These are phyloP conservation scores for Augochlora pura DNA, from an alignment of 1,140 invertebrate genomes.

Conservation along the genomic window DNA sequence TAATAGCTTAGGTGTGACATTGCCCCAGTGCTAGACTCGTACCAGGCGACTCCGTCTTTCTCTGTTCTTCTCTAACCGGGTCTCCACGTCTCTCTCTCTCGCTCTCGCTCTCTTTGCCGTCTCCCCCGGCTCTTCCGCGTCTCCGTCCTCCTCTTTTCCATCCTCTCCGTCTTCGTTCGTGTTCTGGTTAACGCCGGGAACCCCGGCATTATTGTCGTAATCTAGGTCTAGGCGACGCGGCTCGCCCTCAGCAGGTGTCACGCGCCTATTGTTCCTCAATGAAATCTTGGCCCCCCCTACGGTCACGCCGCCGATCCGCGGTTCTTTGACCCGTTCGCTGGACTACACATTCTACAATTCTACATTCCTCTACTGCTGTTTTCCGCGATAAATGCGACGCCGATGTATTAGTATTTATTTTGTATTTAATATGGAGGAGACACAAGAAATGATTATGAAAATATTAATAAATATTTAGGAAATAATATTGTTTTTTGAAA, in stretches of 20 bases:
- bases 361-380: too few relatives aligned
- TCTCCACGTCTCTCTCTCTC: conserved; percentile 40
- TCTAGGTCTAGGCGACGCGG: conserved; percentile 70
- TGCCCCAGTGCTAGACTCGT: conserved; percentile 74
- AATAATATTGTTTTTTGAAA: too few relatives aligned
- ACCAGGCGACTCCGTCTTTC: conserved; percentile 57
- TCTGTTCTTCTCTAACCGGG: background rate
- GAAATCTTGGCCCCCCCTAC: conserved; percentile 67
- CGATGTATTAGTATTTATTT: too few relatives aligned
- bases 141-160: conserved; percentile 27
- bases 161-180: conserved; percentile 1
- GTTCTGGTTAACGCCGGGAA: conserved; percentile 37
- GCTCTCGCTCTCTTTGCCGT: conserved; percentile 19
- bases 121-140: conserved; percentile 10
- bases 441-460: too few relatives aligned
- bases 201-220: conserved; percentile 68
- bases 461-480: too few relatives aligned
- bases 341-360: too few relatives aligned
- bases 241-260: conserved; percentile 70
- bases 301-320: conserved; percentile 46
- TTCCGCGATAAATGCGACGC: too few relatives aligned
- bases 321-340: background rate
- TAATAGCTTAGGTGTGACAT: conserved; percentile 77
- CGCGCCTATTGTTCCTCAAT: conserved; percentile 73
- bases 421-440: too few relatives aligned